These are phyloP conservation scores for Drosophila macrospina DNA, from an alignment of 2,888 invertebrate genomes.

Conservation along the genomic window DNA sequence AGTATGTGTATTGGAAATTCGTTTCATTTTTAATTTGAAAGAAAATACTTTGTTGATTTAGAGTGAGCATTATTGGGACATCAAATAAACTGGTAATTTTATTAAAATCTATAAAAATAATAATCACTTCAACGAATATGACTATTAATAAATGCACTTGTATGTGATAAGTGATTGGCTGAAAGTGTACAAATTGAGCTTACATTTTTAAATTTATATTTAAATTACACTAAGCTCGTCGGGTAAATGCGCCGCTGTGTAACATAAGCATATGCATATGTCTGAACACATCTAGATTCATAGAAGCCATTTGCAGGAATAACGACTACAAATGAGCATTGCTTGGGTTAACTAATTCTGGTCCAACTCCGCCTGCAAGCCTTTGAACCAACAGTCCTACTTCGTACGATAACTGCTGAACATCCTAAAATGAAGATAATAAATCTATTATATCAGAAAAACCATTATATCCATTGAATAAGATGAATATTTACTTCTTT, in stretches of 20 bases:
- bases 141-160: slow-evolving; percentile 51
- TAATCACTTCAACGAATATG: slow-evolving; percentile 39
- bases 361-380: slow-evolving; percentile 92
- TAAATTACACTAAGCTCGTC: slow-evolving; percentile 17
- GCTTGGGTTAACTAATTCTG: slow-evolving; percentile 86
- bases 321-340: slow-evolving; percentile 82
- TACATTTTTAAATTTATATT: slow-evolving; percentile 14
- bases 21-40: not conserved
- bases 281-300: slow-evolving; percentile 32
- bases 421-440: slow-evolving; percentile 85
- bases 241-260: slow-evolving; percentile 37
- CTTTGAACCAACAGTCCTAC: slow-evolving; percentile 91
- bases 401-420: slow-evolving; percentile 90
- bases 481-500: slow-evolving; percentile 86
- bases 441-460: no score
- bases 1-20: no score
- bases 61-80: slow-evolving; percentile 26
- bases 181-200: slow-evolving; percentile 6
- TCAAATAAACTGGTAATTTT: slow-evolving; percentile 28
- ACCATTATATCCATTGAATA: not conserved
- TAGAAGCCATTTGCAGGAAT: slow-evolving; percentile 12
- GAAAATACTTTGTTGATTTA: not conserved
- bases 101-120: slow-evolving; percentile 29
- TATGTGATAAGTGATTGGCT: slow-evolving; percentile 9
- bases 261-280: slow-evolving; percentile 13